Percentiles rank a stretch among this genome's conserved stretches.
Evolutionary conservation across 2,888 invertebrate species (phyloP).

Genomic region (Diadegma fenestrale): DNA sequence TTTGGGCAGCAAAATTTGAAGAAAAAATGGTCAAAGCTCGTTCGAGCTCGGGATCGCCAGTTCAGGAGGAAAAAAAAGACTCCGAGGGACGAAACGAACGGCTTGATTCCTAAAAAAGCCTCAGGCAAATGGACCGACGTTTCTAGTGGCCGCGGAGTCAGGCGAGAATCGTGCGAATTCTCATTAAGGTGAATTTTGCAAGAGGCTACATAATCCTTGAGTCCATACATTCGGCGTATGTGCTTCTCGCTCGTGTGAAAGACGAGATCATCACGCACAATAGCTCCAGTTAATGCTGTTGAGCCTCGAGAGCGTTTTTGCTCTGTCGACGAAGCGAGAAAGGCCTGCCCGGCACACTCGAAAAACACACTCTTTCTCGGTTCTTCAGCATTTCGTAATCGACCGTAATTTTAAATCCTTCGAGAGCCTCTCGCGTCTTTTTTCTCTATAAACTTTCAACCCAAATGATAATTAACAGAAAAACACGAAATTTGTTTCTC

Average conservation of each 20-base stretch:
- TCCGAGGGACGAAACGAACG: background rate
- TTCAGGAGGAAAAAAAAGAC: background rate
- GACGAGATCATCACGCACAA: slow-evolving; percentile 69
- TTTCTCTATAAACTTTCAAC: background rate
- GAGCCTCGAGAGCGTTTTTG: slow-evolving; percentile 8
- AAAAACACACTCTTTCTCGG: slow-evolving; percentile 69
- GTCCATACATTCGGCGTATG: slow-evolving; percentile 27
- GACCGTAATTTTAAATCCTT: slow-evolving; percentile 43
- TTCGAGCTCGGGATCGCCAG: background rate
- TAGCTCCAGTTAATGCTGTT: slow-evolving; percentile 68
- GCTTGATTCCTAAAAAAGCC: background rate
- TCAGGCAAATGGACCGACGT: background rate
- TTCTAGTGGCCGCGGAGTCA: background rate
- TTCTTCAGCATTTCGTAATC: slow-evolving; percentile 56
- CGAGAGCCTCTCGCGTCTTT: background rate
- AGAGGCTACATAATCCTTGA: slow-evolving; percentile 75
- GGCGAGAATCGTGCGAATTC: slow-evolving; percentile 76
- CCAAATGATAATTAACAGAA: background rate
- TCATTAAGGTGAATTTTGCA: slow-evolving; percentile 76
- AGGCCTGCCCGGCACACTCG: slow-evolving; percentile 50
- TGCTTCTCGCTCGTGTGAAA: slow-evolving; percentile 70
- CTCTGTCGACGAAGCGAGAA: slow-evolving; percentile 6
- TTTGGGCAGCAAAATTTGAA: background rate
- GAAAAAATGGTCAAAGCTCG: background rate
- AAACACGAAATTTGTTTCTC: background rate